Evolutionary conservation across 2,113 vertebrate species (phyloP), one percentile per base, ranked within the genome.

Genomic region (Entomyzon cyanotis): DNA sequence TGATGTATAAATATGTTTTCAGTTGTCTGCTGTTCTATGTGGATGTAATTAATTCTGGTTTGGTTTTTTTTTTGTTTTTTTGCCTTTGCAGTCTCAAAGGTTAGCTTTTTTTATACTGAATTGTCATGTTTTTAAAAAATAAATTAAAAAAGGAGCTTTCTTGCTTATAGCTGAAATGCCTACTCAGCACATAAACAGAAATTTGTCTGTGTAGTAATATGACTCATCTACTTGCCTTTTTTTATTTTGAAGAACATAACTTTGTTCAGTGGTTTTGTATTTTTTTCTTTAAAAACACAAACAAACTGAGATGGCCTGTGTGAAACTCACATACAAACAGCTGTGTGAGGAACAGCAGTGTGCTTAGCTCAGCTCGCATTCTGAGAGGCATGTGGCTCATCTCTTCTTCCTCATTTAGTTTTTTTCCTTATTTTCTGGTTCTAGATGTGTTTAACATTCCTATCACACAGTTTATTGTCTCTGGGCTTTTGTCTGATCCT

Each of bases 321-420:
- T 84, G 88, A 93, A 96, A 90, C 55, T 67, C 8, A 0, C 50
- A 49, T 37, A 52, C 56, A 78, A 88, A 71, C 86, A 93, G 79
- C 92, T 95, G 73, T 81, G 73, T 89, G 63, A 77, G 88, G 90
- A 96, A 71, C 56, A 92, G 49, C 42, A 81, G 58, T 15, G 17
- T 7, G 64, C 95, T 95, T 91, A 89, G 92, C 88, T 96, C 85
- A 94, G 92, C 93, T 93, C 92, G 53, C 65, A 18, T 87, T 93
- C 79, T 75, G 69, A 90, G 84, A 90, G 63, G 30, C 71, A 11
- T 65, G 80, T 87, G 73, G 60, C 73, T 93, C 62, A 28, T 82
- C 53, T 89, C 89, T 96, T 96, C 95, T 96, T 96, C 95, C 94
- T 93, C 83, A 60, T 96, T 89, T 91, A 37, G 4, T 28, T 64